Base-by-base conservation (phyloP, 2,113 vertebrate species). In the Hippocampus barbouri region DNA sequence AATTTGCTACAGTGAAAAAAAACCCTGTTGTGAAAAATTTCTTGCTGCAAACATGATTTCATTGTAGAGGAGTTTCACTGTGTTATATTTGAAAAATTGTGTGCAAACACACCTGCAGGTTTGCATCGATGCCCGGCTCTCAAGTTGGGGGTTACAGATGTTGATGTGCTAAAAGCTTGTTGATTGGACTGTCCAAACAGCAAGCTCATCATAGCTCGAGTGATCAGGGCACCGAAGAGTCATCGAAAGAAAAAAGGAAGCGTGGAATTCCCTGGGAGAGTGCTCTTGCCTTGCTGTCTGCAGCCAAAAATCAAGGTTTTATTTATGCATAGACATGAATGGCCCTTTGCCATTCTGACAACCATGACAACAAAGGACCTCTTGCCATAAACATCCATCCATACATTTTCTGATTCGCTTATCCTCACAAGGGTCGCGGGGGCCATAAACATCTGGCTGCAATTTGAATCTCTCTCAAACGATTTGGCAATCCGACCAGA, bases 321-420 rank as follows among this genome's bases (percentile, higher is more conserved):
- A 43, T 66, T 16, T 47, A 47, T 47, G 15, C 6, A 66, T 30
- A n/a, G 21, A 14, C n/a, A 30, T 7, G 23, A 30, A 49, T 30
- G 8, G 20, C 49, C 7, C 23, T 30, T 21, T 30, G 49, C 11
- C n/a, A 49, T 15, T 18, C 16, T 8, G 25, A 25, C 18, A 47
- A 49, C 65, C 41, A 66, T 66, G 43, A 20, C 43, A 66, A 66
- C 43, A 66, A 66, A 66, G 23, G 41, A 15, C 8, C 45, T 27
- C 43, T 10, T 8, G 6, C n/a, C n/a, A 38, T 38, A 6, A 38
- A 38, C 34, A 38, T 38, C 34, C 34, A 38, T 38, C 34, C 34
- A 38, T 38, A 5, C 34, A 38, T 38, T 34, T 34, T 34, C 34
- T 34, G 34, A 34, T 34, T 5, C 34, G 4, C 5, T 38, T 38